A percentile compares a stretch with the other conserved stretches of the same genome.
These are phyloP conservation scores for Masnerella sp. DNA, from an alignment of 2,888 invertebrate genomes.

Conservation along the genomic window DNA sequence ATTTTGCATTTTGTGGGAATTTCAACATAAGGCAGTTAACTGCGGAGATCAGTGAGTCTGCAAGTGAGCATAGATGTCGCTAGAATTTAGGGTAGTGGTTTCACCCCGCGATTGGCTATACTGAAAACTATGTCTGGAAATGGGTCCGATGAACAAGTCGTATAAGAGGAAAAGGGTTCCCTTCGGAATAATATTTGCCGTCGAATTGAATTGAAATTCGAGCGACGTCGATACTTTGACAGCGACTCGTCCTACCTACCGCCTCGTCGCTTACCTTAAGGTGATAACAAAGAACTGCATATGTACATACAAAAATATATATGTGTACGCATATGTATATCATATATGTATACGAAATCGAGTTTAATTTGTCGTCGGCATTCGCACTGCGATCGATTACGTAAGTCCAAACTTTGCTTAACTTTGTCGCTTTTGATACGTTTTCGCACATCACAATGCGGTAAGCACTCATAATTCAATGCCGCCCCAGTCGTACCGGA, in stretches of 20 bases:
- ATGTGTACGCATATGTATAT: slow-evolving; percentile 68
- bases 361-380: slow-evolving; percentile 50
- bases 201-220: slow-evolving; percentile 51
- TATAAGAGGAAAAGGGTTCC: slow-evolving; percentile 37
- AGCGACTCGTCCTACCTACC: slow-evolving; percentile 46
- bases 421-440: slow-evolving; percentile 67
- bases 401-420: slow-evolving; percentile 67
- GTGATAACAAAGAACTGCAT: slow-evolving; percentile 74
- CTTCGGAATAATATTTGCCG: slow-evolving; percentile 47
- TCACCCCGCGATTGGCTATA: too few relatives aligned
- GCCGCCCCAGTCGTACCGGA: slow-evolving; percentile 20
- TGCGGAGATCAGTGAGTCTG: too few relatives aligned
- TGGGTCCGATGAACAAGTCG: slow-evolving; percentile 39
- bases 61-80: slow-evolving; percentile 9
- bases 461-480: slow-evolving; percentile 42
- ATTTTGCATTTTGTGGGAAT: slow-evolving; percentile 23
- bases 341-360: slow-evolving; percentile 69
- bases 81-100: slow-evolving; percentile 13
- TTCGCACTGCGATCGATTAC: slow-evolving; percentile 56
- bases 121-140: slow-evolving; percentile 37
- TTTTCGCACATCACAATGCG: slow-evolving; percentile 68
- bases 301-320: slow-evolving; percentile 76
- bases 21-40: too few relatives aligned
- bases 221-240: slow-evolving; percentile 42
- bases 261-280: slow-evolving; percentile 59